Evolutionary conservation across 2,113 vertebrate species (phyloP).

Genomic region (Laterallus jamaicensis): DNA sequence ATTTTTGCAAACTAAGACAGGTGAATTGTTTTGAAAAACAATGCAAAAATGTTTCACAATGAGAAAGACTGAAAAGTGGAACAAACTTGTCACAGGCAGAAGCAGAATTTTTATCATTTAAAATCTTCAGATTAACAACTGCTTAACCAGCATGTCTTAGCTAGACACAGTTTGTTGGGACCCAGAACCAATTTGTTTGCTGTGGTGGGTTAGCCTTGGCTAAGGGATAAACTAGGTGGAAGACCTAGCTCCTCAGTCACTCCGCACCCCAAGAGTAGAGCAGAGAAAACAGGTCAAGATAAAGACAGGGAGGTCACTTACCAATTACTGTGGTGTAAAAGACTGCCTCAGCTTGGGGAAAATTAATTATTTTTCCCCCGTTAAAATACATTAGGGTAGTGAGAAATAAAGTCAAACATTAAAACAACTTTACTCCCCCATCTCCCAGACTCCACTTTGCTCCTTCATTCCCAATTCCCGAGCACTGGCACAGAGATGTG

Average conservation of each 20-base stretch:
- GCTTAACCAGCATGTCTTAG: neutral
- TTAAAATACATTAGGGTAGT: neutral
- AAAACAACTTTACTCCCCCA: neutral
- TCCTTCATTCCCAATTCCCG: neutral
- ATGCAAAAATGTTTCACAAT: neutral
- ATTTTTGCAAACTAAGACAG: neutral
- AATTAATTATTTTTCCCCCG: neutral
- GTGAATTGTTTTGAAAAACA: neutral
- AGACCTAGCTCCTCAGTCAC: neutral
- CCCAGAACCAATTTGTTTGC: neutral
- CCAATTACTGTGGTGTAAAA: neutral
- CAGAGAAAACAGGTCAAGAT: neutral
- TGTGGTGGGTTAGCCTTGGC: neutral
- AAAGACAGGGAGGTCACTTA: neutral
- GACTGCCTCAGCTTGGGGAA: neutral
- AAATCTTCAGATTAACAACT: neutral
- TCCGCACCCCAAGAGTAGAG: accelerated
- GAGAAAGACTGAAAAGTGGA: neutral
- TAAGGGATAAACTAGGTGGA: neutral
- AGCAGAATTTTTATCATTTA: neutral
- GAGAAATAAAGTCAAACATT: neutral
- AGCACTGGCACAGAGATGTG: neutral
- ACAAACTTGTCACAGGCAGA: neutral
- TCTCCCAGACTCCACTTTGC: neutral
- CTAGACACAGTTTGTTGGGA: neutral